Evolutionary conservation across 2,888 invertebrate species (phyloP).

Genomic region (Patella pellucida): DNA sequence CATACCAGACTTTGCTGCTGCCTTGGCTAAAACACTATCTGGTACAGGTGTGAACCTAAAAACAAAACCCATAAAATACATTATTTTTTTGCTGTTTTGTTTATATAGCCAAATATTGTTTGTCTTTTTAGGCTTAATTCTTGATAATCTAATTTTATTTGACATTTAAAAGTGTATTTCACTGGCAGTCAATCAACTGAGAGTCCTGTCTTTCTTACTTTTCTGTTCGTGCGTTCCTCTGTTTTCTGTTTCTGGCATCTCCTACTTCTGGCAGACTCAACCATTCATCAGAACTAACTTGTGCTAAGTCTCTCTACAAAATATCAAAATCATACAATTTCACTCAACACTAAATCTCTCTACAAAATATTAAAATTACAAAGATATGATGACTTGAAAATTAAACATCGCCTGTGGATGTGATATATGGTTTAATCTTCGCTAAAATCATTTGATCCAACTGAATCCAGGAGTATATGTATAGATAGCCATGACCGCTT

Average conservation of each 20-base stretch:
- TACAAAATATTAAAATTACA: too few species aligned
- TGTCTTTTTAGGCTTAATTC: too few species aligned
- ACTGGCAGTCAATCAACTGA: too few species aligned
- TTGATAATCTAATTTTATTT: too few species aligned
- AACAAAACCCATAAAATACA: conserved; percentile 4
- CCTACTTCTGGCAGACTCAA: conserved; percentile 98
- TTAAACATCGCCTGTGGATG: too few species aligned
- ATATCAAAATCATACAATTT: not conserved
- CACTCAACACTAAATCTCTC: too few species aligned
- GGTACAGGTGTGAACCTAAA: conserved; percentile 91
- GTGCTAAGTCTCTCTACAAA: conserved; percentile 72
- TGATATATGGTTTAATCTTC: not conserved
- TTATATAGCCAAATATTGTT: too few species aligned
- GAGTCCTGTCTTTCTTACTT: conserved; percentile 74
- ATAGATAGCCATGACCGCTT: too few species aligned
- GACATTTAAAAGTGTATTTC: too few species aligned
- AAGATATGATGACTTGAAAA: too few species aligned
- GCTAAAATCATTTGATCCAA: not conserved
- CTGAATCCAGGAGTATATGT: not conserved
- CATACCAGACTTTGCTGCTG: conserved; percentile 73
- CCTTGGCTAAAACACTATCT: conserved; percentile 91
- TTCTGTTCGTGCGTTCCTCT: conserved; percentile 93
- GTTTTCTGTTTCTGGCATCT: conserved; percentile 97
- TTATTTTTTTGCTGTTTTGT: too few species aligned
- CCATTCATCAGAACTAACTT: conserved; percentile 93